Percentiles rank a stretch among this genome's conserved stretches.
Evolutionary conservation across 1,140 invertebrate species (phyloP).

Genomic region (Pararge aegeria): DNA sequence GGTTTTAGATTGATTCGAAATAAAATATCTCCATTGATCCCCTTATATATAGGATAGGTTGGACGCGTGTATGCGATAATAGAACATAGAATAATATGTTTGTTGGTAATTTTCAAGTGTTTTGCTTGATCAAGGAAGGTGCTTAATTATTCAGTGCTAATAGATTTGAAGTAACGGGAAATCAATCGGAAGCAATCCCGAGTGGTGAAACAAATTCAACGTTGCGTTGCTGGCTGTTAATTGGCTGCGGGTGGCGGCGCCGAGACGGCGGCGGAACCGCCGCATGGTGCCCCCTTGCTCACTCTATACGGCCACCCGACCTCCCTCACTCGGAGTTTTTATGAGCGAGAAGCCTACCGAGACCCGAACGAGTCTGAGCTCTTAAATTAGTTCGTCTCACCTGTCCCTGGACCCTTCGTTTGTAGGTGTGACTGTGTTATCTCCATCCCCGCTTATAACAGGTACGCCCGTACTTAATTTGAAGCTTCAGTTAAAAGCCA

Average conservation of each 20-base stretch:
- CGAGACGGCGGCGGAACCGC: conserved; percentile 77
- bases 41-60: too few relatives aligned
- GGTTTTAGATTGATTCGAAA: too few relatives aligned
- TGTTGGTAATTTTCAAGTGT: background rate
- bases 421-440: conserved; percentile 28
- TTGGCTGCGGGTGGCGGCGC: conserved; percentile 77
- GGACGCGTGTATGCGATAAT: too few relatives aligned
- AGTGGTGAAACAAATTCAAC: conserved; percentile 75
- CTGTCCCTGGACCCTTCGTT: conserved; percentile 38
- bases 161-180: conserved; percentile 45
- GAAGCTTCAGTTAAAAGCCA: background rate
- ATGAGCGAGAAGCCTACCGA: conserved; percentile 64
- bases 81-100: too few relatives aligned
- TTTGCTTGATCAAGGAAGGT: conserved; percentile 15
- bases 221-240: conserved; percentile 74
- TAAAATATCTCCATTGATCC: too few relatives aligned
- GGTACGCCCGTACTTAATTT: background rate
- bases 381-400: conserved; percentile 66
- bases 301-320: conserved; percentile 42
- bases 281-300: conserved; percentile 66
- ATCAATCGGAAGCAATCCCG: conserved; percentile 75
- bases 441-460: background rate
- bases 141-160: conserved; percentile 21
- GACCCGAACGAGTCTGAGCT: conserved; percentile 59
- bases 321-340: conserved; percentile 62